A percentile compares a stretch with the other conserved stretches of the same genome.
Conservation (phyloP, 2,797 vertebrate genomes). For the Hyperoplus lanceolatus region DNA sequence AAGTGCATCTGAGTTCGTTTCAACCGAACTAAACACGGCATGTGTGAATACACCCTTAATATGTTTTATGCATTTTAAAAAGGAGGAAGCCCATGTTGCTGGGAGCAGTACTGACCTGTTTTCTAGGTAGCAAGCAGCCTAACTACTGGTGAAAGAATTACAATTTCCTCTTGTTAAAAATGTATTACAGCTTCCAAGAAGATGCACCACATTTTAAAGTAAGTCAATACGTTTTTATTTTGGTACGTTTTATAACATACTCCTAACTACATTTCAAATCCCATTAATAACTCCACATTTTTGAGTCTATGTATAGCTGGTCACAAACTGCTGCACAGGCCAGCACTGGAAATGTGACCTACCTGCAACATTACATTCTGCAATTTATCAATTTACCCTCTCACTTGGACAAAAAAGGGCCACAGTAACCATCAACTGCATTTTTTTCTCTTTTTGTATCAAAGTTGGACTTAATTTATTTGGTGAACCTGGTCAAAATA, state of each 20-base stretch:
- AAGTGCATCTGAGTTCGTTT: too few species aligned
- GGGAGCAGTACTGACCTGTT: not conserved
- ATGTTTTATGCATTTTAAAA: conserved; percentile 18
- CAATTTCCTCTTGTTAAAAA: not conserved
- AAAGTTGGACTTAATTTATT: not conserved
- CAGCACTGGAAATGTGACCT: not conserved
- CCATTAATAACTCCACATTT: too few species aligned
- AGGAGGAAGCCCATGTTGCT: not conserved
- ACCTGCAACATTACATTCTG: not conserved
- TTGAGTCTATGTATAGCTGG: too few species aligned
- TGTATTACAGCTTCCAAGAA: not conserved
- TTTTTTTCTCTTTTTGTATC: not conserved
- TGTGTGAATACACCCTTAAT: too few species aligned
- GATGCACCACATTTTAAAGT: not conserved
- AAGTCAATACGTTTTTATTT: too few species aligned
- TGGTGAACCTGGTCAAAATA: not conserved
- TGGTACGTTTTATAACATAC: too few species aligned
- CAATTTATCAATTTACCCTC: not conserved
- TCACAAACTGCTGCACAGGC: not conserved
- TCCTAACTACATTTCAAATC: too few species aligned
- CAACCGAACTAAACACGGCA: too few species aligned
- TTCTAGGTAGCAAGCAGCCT: not conserved
- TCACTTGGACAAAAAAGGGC: not conserved
- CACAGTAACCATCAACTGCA: not conserved
- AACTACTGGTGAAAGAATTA: not conserved